Percentiles rank a stretch among this genome's conserved stretches.
Conservation (phyloP, 2,113 vertebrate genomes). For the Vanacampus margaritifer region DNA sequence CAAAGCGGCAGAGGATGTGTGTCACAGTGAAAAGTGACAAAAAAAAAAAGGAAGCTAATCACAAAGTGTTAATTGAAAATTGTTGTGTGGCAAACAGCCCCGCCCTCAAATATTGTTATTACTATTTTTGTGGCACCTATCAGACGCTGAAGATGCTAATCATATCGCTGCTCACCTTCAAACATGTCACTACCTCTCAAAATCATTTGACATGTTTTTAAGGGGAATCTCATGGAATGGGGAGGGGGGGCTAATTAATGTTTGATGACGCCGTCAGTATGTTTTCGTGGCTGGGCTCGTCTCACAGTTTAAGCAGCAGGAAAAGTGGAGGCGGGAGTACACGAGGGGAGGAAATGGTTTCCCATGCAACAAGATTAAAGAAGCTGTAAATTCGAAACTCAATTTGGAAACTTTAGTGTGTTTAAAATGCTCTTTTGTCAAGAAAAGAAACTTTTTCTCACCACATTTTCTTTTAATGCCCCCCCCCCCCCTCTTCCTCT, state of each 20-base stretch:
- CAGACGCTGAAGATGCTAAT: slow-evolving; percentile 99
- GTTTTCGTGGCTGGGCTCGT: slow-evolving; percentile 89
- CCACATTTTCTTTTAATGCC: slow-evolving; percentile 10
- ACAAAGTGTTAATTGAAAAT: slow-evolving; percentile 98
- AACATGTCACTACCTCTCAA: slow-evolving; percentile 99
- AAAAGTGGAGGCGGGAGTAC: slow-evolving; percentile 66
- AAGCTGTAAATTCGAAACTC: slow-evolving; percentile 91
- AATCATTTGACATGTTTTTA: slow-evolving; percentile 98
- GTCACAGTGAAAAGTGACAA: slow-evolving; percentile 27
- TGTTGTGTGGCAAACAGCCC: slow-evolving; percentile 97
- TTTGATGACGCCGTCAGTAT: slow-evolving; percentile 98
- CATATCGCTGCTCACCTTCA: slow-evolving; percentile 96
- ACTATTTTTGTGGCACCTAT: slow-evolving; percentile 97
- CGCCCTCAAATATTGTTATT: slow-evolving; percentile 99
- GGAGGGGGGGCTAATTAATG: slow-evolving; percentile 82
- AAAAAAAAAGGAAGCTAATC: slow-evolving; percentile 81
- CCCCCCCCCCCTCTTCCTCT: slow-evolving; percentile 4
- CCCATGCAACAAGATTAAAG: slow-evolving; percentile 98
- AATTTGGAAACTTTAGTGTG: slow-evolving; percentile 94
- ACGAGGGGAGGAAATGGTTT: slow-evolving; percentile 72
- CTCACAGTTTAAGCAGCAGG: slow-evolving; percentile 82
- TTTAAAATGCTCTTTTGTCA: slow-evolving; percentile 97
- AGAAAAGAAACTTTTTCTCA: slow-evolving; percentile 52
- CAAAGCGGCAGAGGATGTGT: slow-evolving; percentile 48
- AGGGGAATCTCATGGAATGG: slow-evolving; percentile 96